phyloP scores from a whole-genome alignment of 2,113 vertebrate genomes.

The Mandrillus leucophaeus region DNA sequence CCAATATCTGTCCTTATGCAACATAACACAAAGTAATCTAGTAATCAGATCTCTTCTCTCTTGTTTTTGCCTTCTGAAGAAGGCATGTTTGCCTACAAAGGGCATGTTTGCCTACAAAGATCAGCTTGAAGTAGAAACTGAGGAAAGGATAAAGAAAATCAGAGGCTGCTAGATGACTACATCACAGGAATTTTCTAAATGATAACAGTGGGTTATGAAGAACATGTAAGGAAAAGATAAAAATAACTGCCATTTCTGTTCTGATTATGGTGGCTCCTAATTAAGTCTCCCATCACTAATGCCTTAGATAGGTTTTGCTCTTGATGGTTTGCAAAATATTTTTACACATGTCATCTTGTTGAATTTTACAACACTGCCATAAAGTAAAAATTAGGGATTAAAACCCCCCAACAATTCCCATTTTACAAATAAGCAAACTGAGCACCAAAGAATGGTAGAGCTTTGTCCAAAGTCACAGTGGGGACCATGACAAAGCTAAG shows the following conservation, averaged over 20 bases:
- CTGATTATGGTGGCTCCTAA: background rate
- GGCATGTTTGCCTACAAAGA: background rate
- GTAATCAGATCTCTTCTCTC: background rate
- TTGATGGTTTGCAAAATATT: constrained; percentile 3
- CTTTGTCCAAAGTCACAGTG: background rate
- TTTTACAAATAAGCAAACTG: background rate
- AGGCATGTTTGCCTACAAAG: background rate
- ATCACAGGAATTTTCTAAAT: background rate
- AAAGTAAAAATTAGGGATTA: background rate
- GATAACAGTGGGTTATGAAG: background rate
- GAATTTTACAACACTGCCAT: background rate
- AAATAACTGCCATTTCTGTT: background rate
- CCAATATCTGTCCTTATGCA: background rate
- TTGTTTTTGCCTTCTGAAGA: background rate
- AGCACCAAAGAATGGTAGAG: background rate
- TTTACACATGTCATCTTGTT: background rate
- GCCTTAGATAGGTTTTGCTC: background rate
- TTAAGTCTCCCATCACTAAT: background rate
- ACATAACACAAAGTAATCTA: background rate
- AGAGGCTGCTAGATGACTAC: background rate
- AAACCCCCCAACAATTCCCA: background rate
- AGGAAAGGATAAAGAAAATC: constrained; percentile 7
- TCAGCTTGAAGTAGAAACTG: constrained; percentile 24
- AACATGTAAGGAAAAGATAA: background rate
- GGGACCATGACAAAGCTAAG: background rate